These are phyloP conservation scores for Mesopsocus fuscifrons DNA, from an alignment of 2,888 invertebrate species.

Conservation along the genomic window DNA sequence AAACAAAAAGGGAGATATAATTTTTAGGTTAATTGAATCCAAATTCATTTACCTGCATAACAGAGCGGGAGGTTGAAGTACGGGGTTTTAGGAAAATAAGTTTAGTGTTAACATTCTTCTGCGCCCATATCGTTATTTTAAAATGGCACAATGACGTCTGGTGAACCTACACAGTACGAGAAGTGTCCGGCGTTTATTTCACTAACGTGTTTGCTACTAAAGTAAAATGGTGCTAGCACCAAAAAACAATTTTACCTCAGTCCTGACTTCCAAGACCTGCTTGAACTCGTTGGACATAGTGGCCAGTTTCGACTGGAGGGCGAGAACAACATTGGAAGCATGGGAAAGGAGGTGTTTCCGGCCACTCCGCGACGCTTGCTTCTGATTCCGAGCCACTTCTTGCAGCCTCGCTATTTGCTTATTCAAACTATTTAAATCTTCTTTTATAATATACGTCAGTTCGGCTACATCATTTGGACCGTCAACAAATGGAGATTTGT, in stretches of 20 bases:
- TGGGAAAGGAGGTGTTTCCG: slow-evolving; percentile 74
- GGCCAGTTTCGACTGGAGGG: slow-evolving; percentile 83
- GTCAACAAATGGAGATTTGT: slow-evolving; percentile 93
- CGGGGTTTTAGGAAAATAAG: no score
- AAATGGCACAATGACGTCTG: no score
- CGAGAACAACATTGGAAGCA: slow-evolving; percentile 82
- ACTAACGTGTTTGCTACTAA: no score
- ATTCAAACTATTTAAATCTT: slow-evolving; percentile 85
- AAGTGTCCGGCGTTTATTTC: no score
- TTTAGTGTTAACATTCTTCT: no score
- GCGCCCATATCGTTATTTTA: no score
- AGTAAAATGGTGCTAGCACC: no score
- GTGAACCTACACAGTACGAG: no score
- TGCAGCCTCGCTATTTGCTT: slow-evolving; percentile 89
- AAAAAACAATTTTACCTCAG: slow-evolving; percentile 41
- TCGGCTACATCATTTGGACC: slow-evolving; percentile 92
- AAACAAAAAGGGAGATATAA: no score
- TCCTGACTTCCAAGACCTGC: slow-evolving; percentile 89
- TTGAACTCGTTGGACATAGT: slow-evolving; percentile 97
- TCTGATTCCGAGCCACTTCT: slow-evolving; percentile 57
- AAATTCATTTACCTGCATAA: no score
- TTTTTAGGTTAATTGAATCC: no score
- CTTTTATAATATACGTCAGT: slow-evolving; percentile 90
- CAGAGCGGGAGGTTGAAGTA: no score
- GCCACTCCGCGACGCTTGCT: slow-evolving; percentile 28